Evolutionary conservation across 1,140 invertebrate genomes (phyloP), one percentile per base, ranked within the genome.

Genomic region (Andrena cerasifolii): DNA sequence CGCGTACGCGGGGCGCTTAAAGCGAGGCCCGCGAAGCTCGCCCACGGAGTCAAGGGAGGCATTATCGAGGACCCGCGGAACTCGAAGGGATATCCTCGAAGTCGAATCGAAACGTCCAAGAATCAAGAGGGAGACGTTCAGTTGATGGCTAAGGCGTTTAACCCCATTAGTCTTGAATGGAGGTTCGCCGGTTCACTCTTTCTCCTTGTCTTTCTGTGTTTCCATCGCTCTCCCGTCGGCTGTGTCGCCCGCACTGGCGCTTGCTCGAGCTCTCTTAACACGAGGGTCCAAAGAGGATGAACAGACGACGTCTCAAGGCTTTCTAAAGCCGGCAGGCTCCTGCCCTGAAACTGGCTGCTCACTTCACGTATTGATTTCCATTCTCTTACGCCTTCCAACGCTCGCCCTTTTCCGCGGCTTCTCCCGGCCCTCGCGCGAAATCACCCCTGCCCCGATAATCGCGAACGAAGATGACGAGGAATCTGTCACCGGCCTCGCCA

Each of bases 311-410:
- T 89, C 89, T 89, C 89, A 85, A 87, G 87, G 87, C 89, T 91
- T 91, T 91, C 90, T 88, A 90, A 91, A 91, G 88, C 87, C 87
- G 85, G 84, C 76, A 80, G 47, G 79, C 85, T 86, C 82, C 83
- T 84, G 79, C 86, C n/a, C 86, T 85, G 85, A 87, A 89, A 89
- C 90, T 91, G 86, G 89, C 88, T 90, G 90, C 87, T 92, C 90
- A 91, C 90, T 91, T 92, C 90, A 90, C 90, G 88, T 92, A 92
- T 92, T 92, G 91, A 92, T 92, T 91, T 92, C 90, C 89, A 92
- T 92, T 92, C 89, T 91, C 90, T 90, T 90, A 89, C 87, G 87
- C 89, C 87, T 88, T 87, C 85, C 87, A 81, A 86, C 87, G 83
- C 85, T 89, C 88, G 87, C 87, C 86, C 87, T 87, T 89, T 89